Evolutionary conservation across 2,113 vertebrate genomes (phyloP).

Genomic region (Heliornis fulica): DNA sequence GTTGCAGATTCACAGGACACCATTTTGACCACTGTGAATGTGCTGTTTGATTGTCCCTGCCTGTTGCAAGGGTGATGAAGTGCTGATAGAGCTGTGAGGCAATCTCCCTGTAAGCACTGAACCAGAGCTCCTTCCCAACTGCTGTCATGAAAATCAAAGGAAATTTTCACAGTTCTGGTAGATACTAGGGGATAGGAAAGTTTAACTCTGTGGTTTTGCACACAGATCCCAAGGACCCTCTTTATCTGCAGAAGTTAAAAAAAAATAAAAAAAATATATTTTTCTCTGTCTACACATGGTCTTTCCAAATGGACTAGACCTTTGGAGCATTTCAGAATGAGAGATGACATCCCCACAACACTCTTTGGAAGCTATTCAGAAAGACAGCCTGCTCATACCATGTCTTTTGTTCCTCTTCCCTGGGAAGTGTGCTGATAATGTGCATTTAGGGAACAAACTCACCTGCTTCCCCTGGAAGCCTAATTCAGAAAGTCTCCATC

Average conservation of each 20-base stretch:
- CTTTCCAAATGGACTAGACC: neutral
- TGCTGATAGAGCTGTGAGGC: neutral
- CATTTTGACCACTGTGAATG: neutral
- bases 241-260: neutral
- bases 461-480: neutral
- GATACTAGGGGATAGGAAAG: neutral
- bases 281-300: neutral
- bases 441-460: neutral
- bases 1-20: neutral
- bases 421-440: neutral
- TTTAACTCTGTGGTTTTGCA: neutral
- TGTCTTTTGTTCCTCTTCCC: neutral
- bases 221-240: neutral
- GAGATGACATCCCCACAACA: neutral
- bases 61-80: neutral
- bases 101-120: neutral
- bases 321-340: neutral
- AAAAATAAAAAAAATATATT: too few relatives aligned
- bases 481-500: neutral
- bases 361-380: neutral
- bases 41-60: neutral
- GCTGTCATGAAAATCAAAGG: neutral
- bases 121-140: neutral
- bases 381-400: neutral
- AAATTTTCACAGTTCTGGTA: neutral